phyloP scores from a whole-genome alignment of 2,888 invertebrate genomes.

The Agriopis marginaria region DNA sequence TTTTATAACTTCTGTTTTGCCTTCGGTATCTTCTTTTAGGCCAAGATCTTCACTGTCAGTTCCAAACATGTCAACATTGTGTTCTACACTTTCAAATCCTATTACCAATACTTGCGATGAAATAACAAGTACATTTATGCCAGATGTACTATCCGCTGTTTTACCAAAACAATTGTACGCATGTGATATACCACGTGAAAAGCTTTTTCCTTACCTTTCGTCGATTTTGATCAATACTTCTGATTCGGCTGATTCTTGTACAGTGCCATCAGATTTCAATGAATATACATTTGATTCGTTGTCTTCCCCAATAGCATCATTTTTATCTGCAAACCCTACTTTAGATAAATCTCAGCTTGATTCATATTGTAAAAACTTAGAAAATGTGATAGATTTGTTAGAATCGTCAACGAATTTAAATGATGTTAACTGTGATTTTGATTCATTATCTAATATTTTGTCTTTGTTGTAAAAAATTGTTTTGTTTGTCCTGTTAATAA shows the following conservation, averaged over 20 bases:
- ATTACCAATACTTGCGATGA: neutral
- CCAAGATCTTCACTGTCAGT: neutral
- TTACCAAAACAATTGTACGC: neutral
- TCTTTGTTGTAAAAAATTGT: constrained; percentile 2
- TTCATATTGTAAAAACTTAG: constrained; percentile 13
- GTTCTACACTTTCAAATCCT: neutral
- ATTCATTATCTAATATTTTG: constrained; percentile 1
- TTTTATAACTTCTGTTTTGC: neutral
- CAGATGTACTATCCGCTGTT: constrained; percentile 1
- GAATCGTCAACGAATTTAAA: constrained; percentile 15
- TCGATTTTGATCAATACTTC: constrained; percentile 4
- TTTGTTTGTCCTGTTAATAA: constrained; percentile 10
- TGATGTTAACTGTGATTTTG: constrained; percentile 1
- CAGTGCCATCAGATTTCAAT: neutral
- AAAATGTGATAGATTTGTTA: constrained; percentile 10
- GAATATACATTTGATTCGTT: neutral
- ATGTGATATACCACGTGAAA: neutral
- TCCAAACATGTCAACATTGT: neutral
- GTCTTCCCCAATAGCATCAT: neutral
- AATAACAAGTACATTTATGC: neutral
- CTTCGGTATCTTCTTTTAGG: neutral
- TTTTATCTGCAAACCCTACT: neutral
- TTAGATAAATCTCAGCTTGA: constrained; percentile 7
- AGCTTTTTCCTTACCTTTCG: constrained; percentile 2
- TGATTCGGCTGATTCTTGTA: neutral